Conservation (phyloP, 2,888 invertebrate species). For the Erebia aethiops region DNA sequence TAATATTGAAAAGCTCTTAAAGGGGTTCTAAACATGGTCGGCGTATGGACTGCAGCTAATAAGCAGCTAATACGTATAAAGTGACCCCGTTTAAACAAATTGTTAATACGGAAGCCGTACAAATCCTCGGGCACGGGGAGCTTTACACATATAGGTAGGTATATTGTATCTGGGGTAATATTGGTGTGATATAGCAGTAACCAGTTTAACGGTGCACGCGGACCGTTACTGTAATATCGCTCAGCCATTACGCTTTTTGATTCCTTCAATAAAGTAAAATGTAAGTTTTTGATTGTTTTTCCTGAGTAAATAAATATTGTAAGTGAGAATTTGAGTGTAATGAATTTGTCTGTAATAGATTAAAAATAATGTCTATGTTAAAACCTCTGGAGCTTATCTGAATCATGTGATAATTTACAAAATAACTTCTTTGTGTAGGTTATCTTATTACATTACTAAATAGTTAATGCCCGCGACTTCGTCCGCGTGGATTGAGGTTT, state of each 20-base stretch:
- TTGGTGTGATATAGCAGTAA: constrained; percentile 54
- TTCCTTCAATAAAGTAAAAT: constrained; percentile 16
- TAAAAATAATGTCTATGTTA: too few relatives aligned
- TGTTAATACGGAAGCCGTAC: constrained; percentile 14
- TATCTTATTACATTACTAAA: too few relatives aligned
- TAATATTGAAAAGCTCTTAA: too few relatives aligned
- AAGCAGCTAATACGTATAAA: neutral
- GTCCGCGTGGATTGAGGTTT: too few relatives aligned
- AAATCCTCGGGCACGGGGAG: neutral
- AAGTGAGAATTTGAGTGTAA: too few relatives aligned
- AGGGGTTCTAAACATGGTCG: neutral
- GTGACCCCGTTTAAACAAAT: constrained; percentile 5
- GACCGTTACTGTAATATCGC: constrained; percentile 70
- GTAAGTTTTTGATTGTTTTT: neutral
- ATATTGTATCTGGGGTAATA: constrained; percentile 50
- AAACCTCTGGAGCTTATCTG: too few relatives aligned
- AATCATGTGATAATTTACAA: too few relatives aligned
- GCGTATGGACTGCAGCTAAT: neutral
- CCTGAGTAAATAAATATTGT: neutral
- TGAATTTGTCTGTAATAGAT: too few relatives aligned
- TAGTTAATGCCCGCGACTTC: too few relatives aligned
- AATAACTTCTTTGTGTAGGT: too few relatives aligned
- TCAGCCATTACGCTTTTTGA: constrained; percentile 40
- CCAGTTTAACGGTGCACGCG: constrained; percentile 69
- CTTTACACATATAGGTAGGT: neutral